Percentiles rank a stretch among this genome's conserved stretches.
Evolutionary conservation across 2,888 invertebrate genomes (phyloP).

Genomic region (Aporophyla lueneburgensis): DNA sequence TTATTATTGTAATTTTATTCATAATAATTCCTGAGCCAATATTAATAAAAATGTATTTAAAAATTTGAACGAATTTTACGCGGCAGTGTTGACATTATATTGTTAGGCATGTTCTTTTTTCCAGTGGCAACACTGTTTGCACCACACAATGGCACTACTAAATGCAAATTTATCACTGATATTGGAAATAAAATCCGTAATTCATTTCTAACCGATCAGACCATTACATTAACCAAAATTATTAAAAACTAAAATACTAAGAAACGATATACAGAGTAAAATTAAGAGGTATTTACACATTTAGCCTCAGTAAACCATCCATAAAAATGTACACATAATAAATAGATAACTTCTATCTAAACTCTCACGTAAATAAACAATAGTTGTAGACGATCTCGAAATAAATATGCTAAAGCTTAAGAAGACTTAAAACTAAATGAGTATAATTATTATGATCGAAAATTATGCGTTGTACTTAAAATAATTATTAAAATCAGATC

Average conservation of each 20-base stretch:
- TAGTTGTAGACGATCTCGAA: constrained; percentile 70
- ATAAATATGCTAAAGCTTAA: constrained; percentile 88
- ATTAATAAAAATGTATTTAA: constrained; percentile 20
- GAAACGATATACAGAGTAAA: constrained; percentile 75
- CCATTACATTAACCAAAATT: constrained; percentile 64
- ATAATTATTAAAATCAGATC: constrained; percentile 74
- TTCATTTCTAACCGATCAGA: constrained; percentile 70
- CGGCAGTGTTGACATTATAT: constrained; percentile 66
- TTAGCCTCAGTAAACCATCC: constrained; percentile 86
- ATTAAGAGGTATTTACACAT: constrained; percentile 87
- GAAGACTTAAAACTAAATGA: constrained; percentile 84
- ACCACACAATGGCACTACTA: constrained; percentile 85
- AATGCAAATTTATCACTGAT: constrained; percentile 88
- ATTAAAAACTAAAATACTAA: constrained; percentile 70
- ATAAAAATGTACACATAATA: constrained; percentile 84
- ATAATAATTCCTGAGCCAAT: constrained; percentile 8
- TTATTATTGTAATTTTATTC: constrained; percentile 14
- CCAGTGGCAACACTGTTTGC: constrained; percentile 76
- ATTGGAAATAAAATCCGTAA: constrained; percentile 68
- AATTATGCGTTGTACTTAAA: constrained; percentile 84
- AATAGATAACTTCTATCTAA: constrained; percentile 83
- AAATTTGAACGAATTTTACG: constrained; percentile 46
- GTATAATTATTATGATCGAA: constrained; percentile 89
- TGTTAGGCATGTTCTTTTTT: constrained; percentile 62
- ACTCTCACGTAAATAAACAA: constrained; percentile 76